Evolutionary conservation across 2,888 invertebrate species (phyloP), one percentile per base, ranked within the genome.

Genomic region (Folsomia candida): DNA sequence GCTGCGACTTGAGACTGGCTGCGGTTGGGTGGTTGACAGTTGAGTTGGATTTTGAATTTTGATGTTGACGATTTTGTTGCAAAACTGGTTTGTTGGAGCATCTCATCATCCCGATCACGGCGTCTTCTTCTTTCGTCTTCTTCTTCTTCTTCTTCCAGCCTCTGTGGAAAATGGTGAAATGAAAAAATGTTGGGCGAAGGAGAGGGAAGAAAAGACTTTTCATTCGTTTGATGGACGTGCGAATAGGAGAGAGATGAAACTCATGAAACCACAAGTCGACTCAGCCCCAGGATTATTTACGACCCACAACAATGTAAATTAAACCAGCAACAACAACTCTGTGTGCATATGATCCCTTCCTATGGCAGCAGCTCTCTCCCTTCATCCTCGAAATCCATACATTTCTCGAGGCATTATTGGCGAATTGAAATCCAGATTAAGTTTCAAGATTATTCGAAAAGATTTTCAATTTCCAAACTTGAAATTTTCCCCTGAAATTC

Each of bases 251-350:
- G 37, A 37, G 54, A 54, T 54, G 54, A 54, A 22, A 54, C 6
- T 54, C 54, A 54, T n/a, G 54, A 54, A 54, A 54, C 54, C 54
- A 54, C 54, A 54, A 54, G 54, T 54, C 54, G 14, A 37, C 37
- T 54, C 54, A 54, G 54, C 54, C 54, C n/a, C 20, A 20, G 54
- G 54, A 54, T 54, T 54, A 54, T 54, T 54, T 54, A 54, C 54
- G 54, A 54, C 20, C 54, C 54, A 54, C 54, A 54, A 54, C 54
- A 54, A 54, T 54, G 54, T 54, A 54, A 54, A 54, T 54, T 54
- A 54, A 54, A 54, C 54, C 54, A 37, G 37, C 37, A 37, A 37
- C 37, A 37, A 37, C 37, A 4, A 37, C 37, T 37, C 4, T 37
- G 37, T 37, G 14, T 37, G 4, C 37, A 37, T 9, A 9, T 9